A percentile compares a stretch with the other conserved stretches of the same genome.
Evolutionary conservation across 2,888 invertebrate species (phyloP).

Genomic region (Tachina lurida): DNA sequence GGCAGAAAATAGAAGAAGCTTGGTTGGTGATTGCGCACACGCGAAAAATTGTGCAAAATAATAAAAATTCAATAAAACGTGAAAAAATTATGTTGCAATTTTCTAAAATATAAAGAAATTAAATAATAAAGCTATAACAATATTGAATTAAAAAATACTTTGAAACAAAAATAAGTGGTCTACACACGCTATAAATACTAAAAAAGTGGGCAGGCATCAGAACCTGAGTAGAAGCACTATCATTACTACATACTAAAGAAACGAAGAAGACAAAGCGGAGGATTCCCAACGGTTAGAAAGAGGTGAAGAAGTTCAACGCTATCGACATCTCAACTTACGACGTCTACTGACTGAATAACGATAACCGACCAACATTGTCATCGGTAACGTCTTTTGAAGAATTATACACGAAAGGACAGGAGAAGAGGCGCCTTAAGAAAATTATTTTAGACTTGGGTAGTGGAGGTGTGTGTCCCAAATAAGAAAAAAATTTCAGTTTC

Average conservation of each 20-base stretch:
- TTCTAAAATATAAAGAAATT: constrained; percentile 71
- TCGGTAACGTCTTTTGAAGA: constrained; percentile 65
- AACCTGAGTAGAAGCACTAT: constrained; percentile 55
- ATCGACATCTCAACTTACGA: constrained; percentile 62
- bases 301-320: constrained; percentile 63
- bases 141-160: constrained; percentile 20
- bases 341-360: constrained; percentile 67
- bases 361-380: constrained; percentile 64
- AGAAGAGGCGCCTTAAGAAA: constrained; percentile 52
- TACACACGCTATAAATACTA: constrained; percentile 53
- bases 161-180: constrained; percentile 17
- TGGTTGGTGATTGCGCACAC: constrained; percentile 71
- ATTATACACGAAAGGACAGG: constrained; percentile 42
- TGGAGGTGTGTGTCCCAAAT: constrained; percentile 53
- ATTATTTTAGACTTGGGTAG: constrained; percentile 41
- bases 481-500: constrained; percentile 5
- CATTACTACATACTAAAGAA: constrained; percentile 52
- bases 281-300: constrained; percentile 62
- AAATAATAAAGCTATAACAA: constrained; percentile 20
- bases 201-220: constrained; percentile 67
- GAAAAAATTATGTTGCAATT: constrained; percentile 74
- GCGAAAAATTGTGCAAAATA: constrained; percentile 80
- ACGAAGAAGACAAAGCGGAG: constrained; percentile 47
- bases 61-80: constrained; percentile 76
- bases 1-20: constrained; percentile 71